phyloP scores from a whole-genome alignment of 2,888 invertebrate genomes.

The Congeria kusceri region DNA sequence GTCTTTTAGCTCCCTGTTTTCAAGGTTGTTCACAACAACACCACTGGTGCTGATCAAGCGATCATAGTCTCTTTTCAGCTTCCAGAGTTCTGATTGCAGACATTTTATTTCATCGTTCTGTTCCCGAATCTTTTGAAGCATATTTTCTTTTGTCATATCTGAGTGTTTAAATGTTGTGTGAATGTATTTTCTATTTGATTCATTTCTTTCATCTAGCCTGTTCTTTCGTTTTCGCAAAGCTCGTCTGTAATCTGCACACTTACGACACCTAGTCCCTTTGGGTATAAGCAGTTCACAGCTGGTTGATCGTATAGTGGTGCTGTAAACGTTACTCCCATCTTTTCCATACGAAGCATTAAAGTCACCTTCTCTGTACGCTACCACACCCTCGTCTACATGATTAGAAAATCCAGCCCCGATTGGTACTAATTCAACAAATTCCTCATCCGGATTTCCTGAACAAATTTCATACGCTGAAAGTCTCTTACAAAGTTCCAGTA shows the following conservation, averaged over 20 bases:
- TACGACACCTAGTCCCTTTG: background rate
- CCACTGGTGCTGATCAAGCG: slow-evolving; percentile 8
- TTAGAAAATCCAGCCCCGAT: slow-evolving; percentile 11
- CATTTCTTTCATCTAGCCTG: background rate
- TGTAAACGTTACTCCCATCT: background rate
- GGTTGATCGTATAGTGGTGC: background rate
- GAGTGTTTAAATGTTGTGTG: slow-evolving; percentile 15
- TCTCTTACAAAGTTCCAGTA: slow-evolving; percentile 16
- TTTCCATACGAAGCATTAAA: slow-evolving; percentile 6
- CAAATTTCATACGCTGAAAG: slow-evolving; percentile 30
- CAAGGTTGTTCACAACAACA: background rate
- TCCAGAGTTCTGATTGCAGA: slow-evolving; percentile 12
- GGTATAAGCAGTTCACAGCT: background rate
- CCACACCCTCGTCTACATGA: background rate
- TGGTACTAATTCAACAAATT: slow-evolving; percentile 16
- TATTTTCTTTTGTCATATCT: slow-evolving; percentile 17
- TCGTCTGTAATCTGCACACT: background rate
- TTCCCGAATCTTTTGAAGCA: slow-evolving; percentile 23
- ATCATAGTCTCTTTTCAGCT: slow-evolving; percentile 13
- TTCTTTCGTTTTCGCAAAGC: background rate
- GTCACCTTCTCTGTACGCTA: slow-evolving; percentile 34
- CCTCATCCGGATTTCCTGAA: slow-evolving; percentile 34
- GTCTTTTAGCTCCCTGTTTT: slow-evolving; percentile 28
- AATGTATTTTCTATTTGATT: background rate
- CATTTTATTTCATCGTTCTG: slow-evolving; percentile 33